Base-by-base conservation (phyloP, 2,113 vertebrate genomes). In the Zapus hudsonius region DNA sequence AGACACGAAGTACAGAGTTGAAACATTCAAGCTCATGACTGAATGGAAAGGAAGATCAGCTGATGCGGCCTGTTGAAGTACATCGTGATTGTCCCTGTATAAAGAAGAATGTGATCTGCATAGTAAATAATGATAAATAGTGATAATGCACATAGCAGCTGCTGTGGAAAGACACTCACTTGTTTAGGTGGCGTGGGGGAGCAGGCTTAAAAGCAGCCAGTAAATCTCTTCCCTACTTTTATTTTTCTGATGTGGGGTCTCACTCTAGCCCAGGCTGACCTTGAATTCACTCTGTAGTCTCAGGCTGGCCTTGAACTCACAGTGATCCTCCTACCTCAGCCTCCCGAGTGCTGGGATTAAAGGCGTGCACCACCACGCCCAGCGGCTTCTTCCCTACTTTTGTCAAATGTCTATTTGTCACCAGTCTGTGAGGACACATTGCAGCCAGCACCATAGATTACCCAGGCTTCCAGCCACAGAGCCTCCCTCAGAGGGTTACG, bases 11-110 rank as follows among this genome's bases (percentile, higher is more conserved):
- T 25, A 59, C 31, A 47, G 23, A 23, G 22, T 3, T 64, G 89
- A 86, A 92, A 66, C 70, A 23, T 78, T 22, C 19, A 23, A 47
- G 1, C 13, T 23, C 40, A 36, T 63, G 23, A 27, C 33, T 42
- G 31, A 5, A 20, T 6, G 7, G 7, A 40, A 25, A 64, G 17
- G 57, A 36, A 86, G 70, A 81, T 61, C 25, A 73, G 7, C 7
- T 19, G 19, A 33, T 29, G 55, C 23, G 29, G 82, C 70, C 22
- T 90, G 73, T 90, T 92, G 44, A 86, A 93, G 75, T 83, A 84
- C 88, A 36, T 63, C 27, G 52, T 36, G 38, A 19, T 47, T 74
- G 55, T 38, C 47, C 10, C 27, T n/a, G 6, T 40, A 3, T 88
- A 19, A 89, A 79, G 69, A 90, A 25, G 27, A 89, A 89, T n/a